phyloP scores from a whole-genome alignment of 2,113 vertebrate species.

The Gambusia affinis region DNA sequence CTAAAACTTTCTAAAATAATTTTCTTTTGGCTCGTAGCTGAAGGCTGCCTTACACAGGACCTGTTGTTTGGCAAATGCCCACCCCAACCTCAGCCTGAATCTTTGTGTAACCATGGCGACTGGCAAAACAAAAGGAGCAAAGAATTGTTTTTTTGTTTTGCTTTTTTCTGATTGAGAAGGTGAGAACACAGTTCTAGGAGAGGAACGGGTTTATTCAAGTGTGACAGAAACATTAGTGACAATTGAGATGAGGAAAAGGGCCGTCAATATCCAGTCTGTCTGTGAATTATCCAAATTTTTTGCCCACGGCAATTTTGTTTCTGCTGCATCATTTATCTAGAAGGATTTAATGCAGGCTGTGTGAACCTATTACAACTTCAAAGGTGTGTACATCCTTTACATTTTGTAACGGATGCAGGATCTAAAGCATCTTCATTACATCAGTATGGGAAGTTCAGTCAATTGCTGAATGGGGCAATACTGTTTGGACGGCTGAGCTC shows the following conservation, averaged over 20 bases:
- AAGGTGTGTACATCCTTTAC: not conserved
- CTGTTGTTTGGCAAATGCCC: not conserved
- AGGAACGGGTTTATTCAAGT: conserved; percentile 47
- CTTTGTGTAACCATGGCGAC: conserved; percentile 48
- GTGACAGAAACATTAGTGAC: conserved; percentile 26
- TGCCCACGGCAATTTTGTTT: not conserved
- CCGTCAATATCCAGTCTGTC: not conserved
- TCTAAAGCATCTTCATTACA: not conserved
- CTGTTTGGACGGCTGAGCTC: conserved; percentile 35
- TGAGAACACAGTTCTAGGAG: conserved; percentile 3
- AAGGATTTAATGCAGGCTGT: not conserved
- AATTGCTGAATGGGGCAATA: conserved; percentile 1
- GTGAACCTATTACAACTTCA: not conserved
- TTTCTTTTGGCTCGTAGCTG: conserved; percentile 9
- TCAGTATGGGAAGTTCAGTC: not conserved
- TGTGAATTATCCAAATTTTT: not conserved
- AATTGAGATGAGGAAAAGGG: conserved; percentile 8
- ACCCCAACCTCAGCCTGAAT: conserved; percentile 16
- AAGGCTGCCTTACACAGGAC: conserved; percentile 6
- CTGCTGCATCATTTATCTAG: not conserved
- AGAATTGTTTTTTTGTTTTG: not conserved
- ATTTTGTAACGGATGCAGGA: not conserved
- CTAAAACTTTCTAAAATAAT: conserved; percentile 2
- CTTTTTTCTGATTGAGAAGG: conserved; percentile 9
- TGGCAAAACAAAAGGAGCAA: conserved; percentile 26